Base-by-base conservation (phyloP, 2,888 invertebrate genomes). In the Chalcosyrphus nemorum region DNA sequence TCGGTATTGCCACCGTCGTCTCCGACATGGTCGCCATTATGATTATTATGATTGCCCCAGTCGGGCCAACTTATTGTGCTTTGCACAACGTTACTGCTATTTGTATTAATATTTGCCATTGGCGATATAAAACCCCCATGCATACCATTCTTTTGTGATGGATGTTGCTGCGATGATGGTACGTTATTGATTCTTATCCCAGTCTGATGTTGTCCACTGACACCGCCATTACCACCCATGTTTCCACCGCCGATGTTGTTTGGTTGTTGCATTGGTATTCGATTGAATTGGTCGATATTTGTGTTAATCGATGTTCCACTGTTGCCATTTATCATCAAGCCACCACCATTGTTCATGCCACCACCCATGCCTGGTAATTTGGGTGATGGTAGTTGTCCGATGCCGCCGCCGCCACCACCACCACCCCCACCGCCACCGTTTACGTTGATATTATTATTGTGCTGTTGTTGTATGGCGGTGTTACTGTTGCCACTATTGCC, bases 151-250 rank as follows among this genome's bases (percentile, higher is more conserved):
- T 90, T 90, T 81, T 89, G 88, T 81, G 88, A 87, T 68, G 90
- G 89, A 87, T 90, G 88, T 87, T 88, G 89, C 71, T 89, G 89
- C 56, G 90, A 89, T 54, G 90, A 90, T 88, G 91, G 90, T 63
- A 91, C 90, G 88, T 91, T 91, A 85, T 91, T 91, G 66, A 91
- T 91, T 38, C 91, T 87, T 71, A 91, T 90, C 52, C 91, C 91
- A 11, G 89, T 89, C 77, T 90, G 90, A 76, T 90, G 89, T 65
- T 89, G 89, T 24, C 88, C 87, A 1, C 87, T 88, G 54, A 89
- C 87, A 4, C 87, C 86, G 56, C 86, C 85, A 17, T 87, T 86
- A 17, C 24, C 24, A 24, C 24, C 87, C 0, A 89, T 89, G 21
- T 56, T 45, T 11, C 56, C 50, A 47, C 87, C 87, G 6, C 89